Conservation (phyloP, 2,113 vertebrate species). For the Hemicordylus capensis region DNA sequence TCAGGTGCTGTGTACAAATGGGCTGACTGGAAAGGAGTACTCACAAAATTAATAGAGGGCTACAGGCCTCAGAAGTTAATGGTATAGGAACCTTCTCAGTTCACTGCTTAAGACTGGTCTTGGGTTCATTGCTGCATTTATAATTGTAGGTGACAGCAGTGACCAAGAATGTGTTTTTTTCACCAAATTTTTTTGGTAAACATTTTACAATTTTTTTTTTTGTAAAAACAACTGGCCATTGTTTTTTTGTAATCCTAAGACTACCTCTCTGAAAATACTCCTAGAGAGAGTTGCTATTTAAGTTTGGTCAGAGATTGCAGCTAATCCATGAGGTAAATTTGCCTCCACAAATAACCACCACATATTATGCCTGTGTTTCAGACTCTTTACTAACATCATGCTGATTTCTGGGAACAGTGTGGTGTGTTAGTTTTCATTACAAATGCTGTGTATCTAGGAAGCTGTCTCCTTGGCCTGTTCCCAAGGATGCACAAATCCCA, state of each 20-base stretch:
- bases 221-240: not conserved
- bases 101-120: not conserved
- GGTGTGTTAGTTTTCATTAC: not conserved
- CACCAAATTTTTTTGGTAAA: not conserved
- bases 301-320: not conserved
- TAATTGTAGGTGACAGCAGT: not conserved
- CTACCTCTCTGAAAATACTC: not conserved
- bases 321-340: too few relatives aligned
- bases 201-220: too few relatives aligned
- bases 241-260: not conserved
- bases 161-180: too few relatives aligned
- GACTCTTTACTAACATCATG: not conserved
- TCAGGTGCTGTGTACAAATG: not conserved
- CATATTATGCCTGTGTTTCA: not conserved
- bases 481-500: not conserved
- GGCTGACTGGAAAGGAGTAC: not conserved
- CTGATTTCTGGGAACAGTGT: not conserved
- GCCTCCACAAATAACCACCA: too few relatives aligned
- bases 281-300: not conserved
- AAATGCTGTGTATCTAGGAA: not conserved
- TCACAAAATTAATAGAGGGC: not conserved
- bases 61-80: too few relatives aligned
- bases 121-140: not conserved
- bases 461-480: not conserved
- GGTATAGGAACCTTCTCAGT: not conserved